Base-by-base conservation (phyloP, 2,888 invertebrate species). In the Saturnia japonica region DNA sequence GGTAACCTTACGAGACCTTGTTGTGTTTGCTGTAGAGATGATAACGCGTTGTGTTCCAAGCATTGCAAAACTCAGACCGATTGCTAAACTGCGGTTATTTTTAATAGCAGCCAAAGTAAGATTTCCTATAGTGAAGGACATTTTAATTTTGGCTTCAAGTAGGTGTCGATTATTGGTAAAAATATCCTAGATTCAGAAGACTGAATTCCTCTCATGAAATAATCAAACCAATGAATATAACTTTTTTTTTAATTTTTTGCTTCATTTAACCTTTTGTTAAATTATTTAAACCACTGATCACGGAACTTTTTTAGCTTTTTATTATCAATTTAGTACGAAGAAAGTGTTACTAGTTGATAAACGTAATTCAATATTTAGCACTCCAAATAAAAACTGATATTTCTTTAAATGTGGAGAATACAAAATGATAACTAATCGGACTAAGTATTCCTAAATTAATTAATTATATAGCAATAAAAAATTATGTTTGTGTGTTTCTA, bases 401-500 rank as follows among this genome's bases (percentile, higher is more conserved):
- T 51, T 51, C 6, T n/a, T n/a, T n/a, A 7, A 9, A 22, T 9
- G 19, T n/a, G 22, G 22, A 22, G 22, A 22, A 54, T 6, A n/a
- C 22, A 54, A 22, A 28, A 43, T 16, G 14, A 67, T 67, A 57
- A 12, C 14, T 28, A 60, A 16, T 14, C 28, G 57, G 25, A 28
- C 57, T 60, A 60, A 60, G 14, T 60, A 60, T 28, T 28, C 3
- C 57, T 3, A 11, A 25, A 60, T 54, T 1, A 60, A 60, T 14
- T 7, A 54, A 11, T 22, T n/a, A 54, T 54, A 54, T 54, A 54
- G n/a, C 11, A n/a, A 11, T 6, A 25, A 60, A n/a, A 64, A 64
- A 40, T 2, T 64, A 64, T 64, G 40, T 64, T 64, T 40, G 34
- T 40, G 34, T 40, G 64, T 64, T 64, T 40, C 64, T 64, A 64